phyloP scores from a whole-genome alignment of 2,113 vertebrate species.

The Mobula hypostoma region DNA sequence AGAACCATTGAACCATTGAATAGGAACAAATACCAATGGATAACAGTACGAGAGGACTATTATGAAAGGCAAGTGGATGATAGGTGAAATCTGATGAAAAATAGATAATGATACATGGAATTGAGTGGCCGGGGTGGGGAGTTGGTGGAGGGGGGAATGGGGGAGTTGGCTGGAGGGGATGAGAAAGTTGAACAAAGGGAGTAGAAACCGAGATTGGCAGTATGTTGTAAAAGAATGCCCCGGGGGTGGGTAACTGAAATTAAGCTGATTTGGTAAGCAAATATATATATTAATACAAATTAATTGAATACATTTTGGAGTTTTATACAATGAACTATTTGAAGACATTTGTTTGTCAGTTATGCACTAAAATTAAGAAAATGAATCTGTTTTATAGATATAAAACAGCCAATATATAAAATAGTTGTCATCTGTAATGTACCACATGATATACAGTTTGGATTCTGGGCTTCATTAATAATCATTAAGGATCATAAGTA shows the following conservation, averaged over 20 bases:
- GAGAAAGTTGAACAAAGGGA: no score
- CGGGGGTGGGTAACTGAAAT: background rate
- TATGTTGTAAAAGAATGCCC: no score
- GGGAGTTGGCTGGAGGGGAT: no score
- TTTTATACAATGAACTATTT: background rate
- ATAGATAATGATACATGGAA: no score
- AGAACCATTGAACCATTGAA: no score
- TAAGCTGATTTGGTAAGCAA: background rate
- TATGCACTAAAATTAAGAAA: background rate
- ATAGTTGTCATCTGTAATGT: background rate
- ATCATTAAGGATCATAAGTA: background rate
- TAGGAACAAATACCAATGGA: no score
- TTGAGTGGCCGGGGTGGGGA: no score
- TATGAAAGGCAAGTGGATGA: no score
- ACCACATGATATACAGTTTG: background rate
- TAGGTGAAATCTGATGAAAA: no score
- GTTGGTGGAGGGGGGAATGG: no score
- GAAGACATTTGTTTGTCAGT: background rate
- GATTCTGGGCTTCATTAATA: background rate
- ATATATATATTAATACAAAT: background rate
- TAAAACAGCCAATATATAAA: background rate
- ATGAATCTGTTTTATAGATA: background rate
- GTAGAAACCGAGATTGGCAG: no score
- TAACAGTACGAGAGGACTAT: no score
- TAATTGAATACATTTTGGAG: background rate